Conservation (phyloP, 2,113 vertebrate species). For the Gracilinanus agilis region DNA sequence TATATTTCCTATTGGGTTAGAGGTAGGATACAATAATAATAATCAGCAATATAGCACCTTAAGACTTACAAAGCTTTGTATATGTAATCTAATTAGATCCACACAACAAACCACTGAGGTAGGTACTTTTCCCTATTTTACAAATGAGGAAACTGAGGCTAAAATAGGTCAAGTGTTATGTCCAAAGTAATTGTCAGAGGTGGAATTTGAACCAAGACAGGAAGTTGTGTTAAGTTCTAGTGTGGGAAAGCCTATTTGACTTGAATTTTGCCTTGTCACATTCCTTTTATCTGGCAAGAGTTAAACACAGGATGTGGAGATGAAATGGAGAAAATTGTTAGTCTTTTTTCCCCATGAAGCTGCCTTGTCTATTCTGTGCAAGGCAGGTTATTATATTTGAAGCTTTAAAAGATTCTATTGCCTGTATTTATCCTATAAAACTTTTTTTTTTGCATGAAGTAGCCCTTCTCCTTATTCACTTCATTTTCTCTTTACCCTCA, state of each 20-base stretch:
- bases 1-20: background rate
- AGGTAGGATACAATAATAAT: background rate
- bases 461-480: background rate
- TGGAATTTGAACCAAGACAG: background rate
- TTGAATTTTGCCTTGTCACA: background rate
- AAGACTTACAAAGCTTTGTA: background rate
- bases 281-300: background rate
- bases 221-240: background rate
- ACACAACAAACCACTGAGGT: background rate
- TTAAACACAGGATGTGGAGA: background rate
- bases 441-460: background rate
- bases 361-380: background rate
- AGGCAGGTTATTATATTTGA: background rate
- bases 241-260: background rate
- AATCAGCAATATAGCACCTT: background rate
- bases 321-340: background rate
- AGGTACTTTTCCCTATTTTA: background rate
- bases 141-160: background rate
- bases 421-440: background rate
- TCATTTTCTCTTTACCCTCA: background rate
- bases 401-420: background rate
- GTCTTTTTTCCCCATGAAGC: background rate
- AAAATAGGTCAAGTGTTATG: background rate
- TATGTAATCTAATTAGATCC: background rate
- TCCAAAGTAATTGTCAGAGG: background rate